Conservation (phyloP, 1,140 invertebrate species). For the Homalodisca vitripennis region DNA sequence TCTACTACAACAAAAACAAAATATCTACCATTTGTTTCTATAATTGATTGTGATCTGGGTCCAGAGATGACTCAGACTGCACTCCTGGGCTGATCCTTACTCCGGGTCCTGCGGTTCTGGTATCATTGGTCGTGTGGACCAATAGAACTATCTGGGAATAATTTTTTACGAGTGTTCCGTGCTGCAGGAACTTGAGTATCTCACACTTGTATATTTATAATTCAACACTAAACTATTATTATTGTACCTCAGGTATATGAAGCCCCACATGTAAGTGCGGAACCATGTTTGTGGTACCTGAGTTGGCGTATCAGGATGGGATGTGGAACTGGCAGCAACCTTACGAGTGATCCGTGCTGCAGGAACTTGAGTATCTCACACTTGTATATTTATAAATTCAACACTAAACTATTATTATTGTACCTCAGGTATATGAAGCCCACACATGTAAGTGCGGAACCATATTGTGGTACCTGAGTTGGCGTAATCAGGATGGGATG, state of each 20-base stretch:
- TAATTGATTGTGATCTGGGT: no score
- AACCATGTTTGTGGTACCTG: neutral
- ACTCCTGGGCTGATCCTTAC: no score
- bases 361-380: constrained; percentile 98
- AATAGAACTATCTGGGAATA: no score
- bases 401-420: constrained; percentile 5
- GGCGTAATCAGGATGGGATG: constrained; percentile 97
- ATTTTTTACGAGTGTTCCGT: no score
- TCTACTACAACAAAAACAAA: no score
- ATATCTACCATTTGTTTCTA: no score
- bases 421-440: constrained; percentile 97
- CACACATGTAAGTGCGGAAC: constrained; percentile 99
- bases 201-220: constrained; percentile 92
- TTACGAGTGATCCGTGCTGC: constrained; percentile 97
- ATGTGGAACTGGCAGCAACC: constrained; percentile 96
- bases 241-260: constrained; percentile 63
- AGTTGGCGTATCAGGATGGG: constrained; percentile 60
- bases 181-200: constrained; percentile 98
- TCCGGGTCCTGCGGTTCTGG: no score
- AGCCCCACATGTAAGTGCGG: neutral
- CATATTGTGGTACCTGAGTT: constrained; percentile 97
- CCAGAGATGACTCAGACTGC: no score
- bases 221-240: neutral
- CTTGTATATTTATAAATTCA: constrained; percentile 51
- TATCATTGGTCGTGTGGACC: no score